Evolutionary conservation across 2,888 invertebrate genomes (phyloP).

Genomic region (Zele albiditarsus): DNA sequence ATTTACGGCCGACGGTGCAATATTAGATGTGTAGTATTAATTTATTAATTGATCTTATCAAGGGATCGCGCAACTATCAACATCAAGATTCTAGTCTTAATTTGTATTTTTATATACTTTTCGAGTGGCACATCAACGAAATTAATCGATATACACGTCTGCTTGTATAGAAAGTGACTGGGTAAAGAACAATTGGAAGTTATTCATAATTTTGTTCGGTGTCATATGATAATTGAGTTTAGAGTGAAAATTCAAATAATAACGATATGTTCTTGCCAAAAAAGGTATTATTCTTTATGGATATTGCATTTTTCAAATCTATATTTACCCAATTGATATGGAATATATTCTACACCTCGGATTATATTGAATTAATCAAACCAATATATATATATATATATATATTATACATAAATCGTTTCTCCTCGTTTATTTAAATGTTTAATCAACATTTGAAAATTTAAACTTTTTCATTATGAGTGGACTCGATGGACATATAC

Average conservation of each 20-base stretch:
- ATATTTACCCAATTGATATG: background rate
- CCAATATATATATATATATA: background rate
- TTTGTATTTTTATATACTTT: background rate
- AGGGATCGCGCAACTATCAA: background rate
- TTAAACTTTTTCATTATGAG: background rate
- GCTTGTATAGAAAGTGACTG: background rate
- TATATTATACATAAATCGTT: background rate
- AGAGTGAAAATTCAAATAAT: background rate
- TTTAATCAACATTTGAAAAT: background rate
- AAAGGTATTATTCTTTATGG: conserved; percentile 35
- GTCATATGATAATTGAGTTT: conserved; percentile 8
- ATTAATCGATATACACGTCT: background rate
- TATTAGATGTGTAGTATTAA: conserved; percentile 48
- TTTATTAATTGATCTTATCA: background rate
- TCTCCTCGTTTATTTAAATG: conserved; percentile 36
- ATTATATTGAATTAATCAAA: conserved; percentile 1
- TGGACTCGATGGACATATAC: background rate
- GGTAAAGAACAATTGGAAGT: too few relatives aligned
- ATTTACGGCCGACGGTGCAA: conserved; percentile 63
- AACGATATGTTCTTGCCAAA: conserved; percentile 34
- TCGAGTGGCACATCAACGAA: background rate
- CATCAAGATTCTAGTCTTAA: conserved; percentile 14
- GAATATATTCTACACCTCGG: background rate
- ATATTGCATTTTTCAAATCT: background rate
- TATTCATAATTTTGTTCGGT: background rate